phyloP scores from a whole-genome alignment of 2,797 vertebrate genomes.

The Nyctalus aviator region DNA sequence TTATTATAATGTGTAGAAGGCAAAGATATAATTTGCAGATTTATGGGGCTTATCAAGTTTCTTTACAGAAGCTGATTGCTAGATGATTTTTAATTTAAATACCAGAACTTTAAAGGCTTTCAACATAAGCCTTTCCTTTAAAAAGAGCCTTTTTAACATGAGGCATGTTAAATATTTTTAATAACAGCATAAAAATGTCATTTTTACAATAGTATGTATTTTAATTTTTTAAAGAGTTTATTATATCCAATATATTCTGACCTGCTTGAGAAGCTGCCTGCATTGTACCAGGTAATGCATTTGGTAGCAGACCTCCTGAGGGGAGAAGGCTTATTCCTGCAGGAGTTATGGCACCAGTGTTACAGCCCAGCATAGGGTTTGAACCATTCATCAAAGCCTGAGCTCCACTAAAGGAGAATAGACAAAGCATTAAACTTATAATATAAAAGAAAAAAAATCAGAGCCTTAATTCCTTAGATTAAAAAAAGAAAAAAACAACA shows the following conservation, averaged over 20 bases:
- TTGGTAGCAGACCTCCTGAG: constrained; percentile 93
- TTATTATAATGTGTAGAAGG: background rate
- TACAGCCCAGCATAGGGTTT: constrained; percentile 94
- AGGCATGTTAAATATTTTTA: background rate
- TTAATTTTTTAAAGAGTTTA: constrained; percentile 14
- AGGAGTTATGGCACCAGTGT: constrained; percentile 90
- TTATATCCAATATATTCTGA: constrained; percentile 86
- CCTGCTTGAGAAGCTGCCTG: constrained; percentile 95
- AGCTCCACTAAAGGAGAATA: constrained; percentile 92
- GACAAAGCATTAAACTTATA: constrained; percentile 83
- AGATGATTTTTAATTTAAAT: background rate
- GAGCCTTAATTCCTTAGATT: background rate
- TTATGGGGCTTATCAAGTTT: background rate
- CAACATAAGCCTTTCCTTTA: background rate
- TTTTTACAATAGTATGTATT: constrained; percentile 41
- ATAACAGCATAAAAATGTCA: background rate
- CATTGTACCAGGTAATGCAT: constrained; percentile 91
- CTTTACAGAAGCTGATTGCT: background rate
- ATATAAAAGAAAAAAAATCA: background rate
- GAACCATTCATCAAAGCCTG: constrained; percentile 97
- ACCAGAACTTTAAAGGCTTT: constrained; percentile 43
- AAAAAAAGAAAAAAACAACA: constrained; percentile 34
- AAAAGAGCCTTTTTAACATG: background rate
- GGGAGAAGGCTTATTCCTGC: constrained; percentile 95
- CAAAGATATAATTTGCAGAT: background rate